These are phyloP conservation scores for Xerus inauris DNA, from an alignment of 2,113 vertebrate genomes.

Conservation along the genomic window DNA sequence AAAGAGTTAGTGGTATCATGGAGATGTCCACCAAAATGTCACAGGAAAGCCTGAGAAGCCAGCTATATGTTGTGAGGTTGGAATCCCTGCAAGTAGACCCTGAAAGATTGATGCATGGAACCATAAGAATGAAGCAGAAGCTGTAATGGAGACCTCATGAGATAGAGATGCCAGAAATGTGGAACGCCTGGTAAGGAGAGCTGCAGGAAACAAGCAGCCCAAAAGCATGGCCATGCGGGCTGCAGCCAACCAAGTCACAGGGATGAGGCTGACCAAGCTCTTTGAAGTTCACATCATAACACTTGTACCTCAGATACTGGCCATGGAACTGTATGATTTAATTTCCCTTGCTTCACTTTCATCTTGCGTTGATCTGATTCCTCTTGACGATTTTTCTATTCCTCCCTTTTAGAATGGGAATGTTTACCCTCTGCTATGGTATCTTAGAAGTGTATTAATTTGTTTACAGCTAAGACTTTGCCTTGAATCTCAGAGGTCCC, in stretches of 20 bases:
- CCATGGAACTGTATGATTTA: neutral
- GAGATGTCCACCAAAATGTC: neutral
- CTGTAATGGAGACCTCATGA: neutral
- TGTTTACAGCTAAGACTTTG: neutral
- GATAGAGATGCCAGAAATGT: neutral
- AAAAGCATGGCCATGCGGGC: neutral
- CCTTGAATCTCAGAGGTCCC: neutral
- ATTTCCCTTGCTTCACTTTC: neutral
- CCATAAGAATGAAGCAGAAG: neutral
- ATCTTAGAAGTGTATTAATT: neutral
- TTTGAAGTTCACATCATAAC: neutral
- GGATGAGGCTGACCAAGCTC: neutral
- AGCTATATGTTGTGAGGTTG: neutral
- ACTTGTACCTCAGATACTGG: neutral
- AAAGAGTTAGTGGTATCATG: neutral
- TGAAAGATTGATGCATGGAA: no score
- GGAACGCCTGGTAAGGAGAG: no score
- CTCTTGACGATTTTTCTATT: no score
- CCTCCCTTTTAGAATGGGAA: neutral
- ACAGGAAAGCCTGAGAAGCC: neutral
- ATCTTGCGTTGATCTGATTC: neutral
- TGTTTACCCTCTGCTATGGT: neutral
- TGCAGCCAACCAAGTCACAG: neutral
- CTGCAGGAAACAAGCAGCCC: neutral
- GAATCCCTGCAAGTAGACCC: neutral